These are phyloP conservation scores for Chionomys nivalis DNA, from an alignment of 2,113 vertebrate species.

Conservation along the genomic window DNA sequence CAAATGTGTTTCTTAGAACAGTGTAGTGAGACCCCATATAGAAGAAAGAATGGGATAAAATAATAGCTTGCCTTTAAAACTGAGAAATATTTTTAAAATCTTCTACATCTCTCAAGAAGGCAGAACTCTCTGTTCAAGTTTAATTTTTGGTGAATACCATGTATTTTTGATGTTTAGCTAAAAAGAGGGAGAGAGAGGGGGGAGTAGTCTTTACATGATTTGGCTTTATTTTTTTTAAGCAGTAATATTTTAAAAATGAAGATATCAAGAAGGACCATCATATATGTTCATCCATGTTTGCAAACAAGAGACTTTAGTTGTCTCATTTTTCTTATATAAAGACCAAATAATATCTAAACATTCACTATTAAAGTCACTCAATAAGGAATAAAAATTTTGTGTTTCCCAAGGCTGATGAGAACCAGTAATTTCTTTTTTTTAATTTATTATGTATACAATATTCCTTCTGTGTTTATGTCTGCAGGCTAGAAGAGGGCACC, in stretches of 20 bases:
- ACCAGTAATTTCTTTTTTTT: neutral
- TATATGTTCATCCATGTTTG: neutral
- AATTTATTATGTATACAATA: too few relatives aligned
- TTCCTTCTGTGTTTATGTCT: too few relatives aligned
- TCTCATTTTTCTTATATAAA: constrained; percentile 10
- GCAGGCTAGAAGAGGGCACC: too few relatives aligned
- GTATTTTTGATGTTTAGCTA: neutral
- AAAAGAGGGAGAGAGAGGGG: neutral
- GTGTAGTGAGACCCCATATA: neutral
- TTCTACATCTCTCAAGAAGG: neutral
- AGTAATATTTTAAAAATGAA: neutral
- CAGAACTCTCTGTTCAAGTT: neutral
- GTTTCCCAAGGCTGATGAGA: neutral
- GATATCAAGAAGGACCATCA: neutral
- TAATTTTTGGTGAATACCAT: neutral
- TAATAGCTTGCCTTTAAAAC: neutral
- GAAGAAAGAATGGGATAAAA: neutral
- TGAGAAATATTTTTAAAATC: neutral
- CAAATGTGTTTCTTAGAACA: neutral
- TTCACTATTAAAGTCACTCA: neutral
- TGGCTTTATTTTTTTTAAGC: neutral
- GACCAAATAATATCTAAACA: neutral
- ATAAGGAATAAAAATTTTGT: neutral
- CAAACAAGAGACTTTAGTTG: neutral
- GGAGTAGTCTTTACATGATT: neutral